These are phyloP conservation scores for Squalus acanthias DNA, from an alignment of 2,797 vertebrate genomes.

Conservation along the genomic window DNA sequence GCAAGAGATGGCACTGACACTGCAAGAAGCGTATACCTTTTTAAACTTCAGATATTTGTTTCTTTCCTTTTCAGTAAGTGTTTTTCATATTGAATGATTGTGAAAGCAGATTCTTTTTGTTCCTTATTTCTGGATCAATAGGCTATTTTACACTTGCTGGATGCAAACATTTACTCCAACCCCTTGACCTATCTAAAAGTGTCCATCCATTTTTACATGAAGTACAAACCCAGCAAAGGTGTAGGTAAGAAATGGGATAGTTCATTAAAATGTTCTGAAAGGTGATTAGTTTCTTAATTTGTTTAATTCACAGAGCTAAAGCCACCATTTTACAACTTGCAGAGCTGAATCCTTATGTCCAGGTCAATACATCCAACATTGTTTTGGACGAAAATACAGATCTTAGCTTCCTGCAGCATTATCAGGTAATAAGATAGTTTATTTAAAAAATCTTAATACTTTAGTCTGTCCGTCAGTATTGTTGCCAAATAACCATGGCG, in stretches of 20 bases:
- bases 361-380: constrained; percentile 69
- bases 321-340: constrained; percentile 74
- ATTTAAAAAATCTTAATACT: not conserved
- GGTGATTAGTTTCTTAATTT: constrained; percentile 1
- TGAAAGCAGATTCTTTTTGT: not conserved
- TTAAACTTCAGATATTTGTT: not conserved
- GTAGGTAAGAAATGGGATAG: not conserved
- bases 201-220: not conserved
- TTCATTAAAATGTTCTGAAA: not conserved
- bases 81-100: not conserved
- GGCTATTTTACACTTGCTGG: not conserved
- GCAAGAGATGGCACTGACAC: not conserved
- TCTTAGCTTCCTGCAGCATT: constrained; percentile 79
- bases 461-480: not conserved
- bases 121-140: not conserved
- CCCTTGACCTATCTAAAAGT: not conserved
- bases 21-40: not conserved
- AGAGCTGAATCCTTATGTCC: constrained; percentile 91
- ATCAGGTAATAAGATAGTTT: constrained; percentile 64
- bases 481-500: not conserved
- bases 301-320: constrained; percentile 67
- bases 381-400: constrained; percentile 73
- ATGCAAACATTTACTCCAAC: not conserved
- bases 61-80: not conserved
- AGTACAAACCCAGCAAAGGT: not conserved